Evolutionary conservation across 2,888 invertebrate species (phyloP).

Genomic region (Strigamia maritima): DNA sequence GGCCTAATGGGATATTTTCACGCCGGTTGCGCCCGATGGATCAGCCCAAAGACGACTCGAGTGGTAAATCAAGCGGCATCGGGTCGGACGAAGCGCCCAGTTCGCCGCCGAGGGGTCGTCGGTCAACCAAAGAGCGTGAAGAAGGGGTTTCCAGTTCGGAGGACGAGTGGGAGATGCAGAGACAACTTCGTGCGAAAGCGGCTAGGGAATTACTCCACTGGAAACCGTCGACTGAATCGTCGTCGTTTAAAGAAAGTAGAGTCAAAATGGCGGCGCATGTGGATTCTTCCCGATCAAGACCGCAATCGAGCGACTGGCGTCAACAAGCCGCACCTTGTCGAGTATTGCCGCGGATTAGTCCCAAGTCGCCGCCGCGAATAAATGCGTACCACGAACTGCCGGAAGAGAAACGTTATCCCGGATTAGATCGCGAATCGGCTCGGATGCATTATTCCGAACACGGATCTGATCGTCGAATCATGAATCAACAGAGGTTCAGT

Average conservation of each 20-base stretch:
- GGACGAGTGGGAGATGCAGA: conserved; percentile 36
- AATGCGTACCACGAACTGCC: conserved; percentile 56
- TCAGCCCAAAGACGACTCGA: conserved; percentile 57
- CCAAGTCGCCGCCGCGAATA: not conserved
- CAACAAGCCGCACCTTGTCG: not conserved
- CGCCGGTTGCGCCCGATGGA: conserved; percentile 35
- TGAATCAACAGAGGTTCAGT: not conserved
- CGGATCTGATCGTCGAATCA: not conserved
- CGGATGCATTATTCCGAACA: conserved; percentile 42
- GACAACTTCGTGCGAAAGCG: conserved; percentile 10
- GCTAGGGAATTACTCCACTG: conserved; percentile 26
- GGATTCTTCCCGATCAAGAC: not conserved
- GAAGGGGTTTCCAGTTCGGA: conserved; percentile 35
- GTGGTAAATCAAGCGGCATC: conserved; percentile 81
- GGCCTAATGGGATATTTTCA: conserved; percentile 41
- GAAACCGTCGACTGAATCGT: not conserved
- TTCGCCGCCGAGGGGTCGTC: conserved; percentile 40
- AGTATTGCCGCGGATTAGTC: conserved; percentile 19
- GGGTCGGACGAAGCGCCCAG: conserved; percentile 79
- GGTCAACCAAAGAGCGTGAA: not conserved
- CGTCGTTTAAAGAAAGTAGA: not conserved
- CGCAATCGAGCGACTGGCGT: not conserved
- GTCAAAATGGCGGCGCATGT: not conserved
- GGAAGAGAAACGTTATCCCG: conserved; percentile 59
- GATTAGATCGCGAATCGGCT: conserved; percentile 57